phyloP scores from a whole-genome alignment of 2,113 vertebrate genomes.

The Tupaia chinensis region DNA sequence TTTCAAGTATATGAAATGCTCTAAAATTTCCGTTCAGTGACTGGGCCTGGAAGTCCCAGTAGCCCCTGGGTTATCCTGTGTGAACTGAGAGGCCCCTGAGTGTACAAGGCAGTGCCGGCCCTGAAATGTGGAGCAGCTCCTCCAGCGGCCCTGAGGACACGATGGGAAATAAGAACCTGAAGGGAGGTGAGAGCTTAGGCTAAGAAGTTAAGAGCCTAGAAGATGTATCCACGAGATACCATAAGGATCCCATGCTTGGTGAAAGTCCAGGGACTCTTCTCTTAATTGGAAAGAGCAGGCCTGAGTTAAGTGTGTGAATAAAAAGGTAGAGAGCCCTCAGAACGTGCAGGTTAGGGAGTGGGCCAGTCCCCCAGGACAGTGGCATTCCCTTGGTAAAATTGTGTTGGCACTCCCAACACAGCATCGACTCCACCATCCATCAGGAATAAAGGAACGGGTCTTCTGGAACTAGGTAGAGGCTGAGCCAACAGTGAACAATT shows the following conservation, averaged over 20 bases:
- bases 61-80: background rate
- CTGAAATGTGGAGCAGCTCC: background rate
- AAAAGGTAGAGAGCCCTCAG: background rate
- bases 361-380: fast-evolving
- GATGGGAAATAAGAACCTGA: background rate
- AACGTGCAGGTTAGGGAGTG: background rate
- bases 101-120: background rate
- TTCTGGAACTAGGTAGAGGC: background rate
- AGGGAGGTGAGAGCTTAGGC: background rate
- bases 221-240: background rate
- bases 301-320: background rate
- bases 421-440: background rate
- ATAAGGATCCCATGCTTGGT: background rate
- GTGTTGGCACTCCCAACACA: background rate
- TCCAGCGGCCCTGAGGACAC: background rate
- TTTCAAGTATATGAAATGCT: background rate
- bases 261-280: background rate
- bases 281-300: background rate
- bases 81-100: background rate
- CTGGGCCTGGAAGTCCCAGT: background rate
- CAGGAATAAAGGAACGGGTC: background rate
- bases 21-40: background rate
- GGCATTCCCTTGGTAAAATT: background rate
- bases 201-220: background rate
- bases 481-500: background rate